Percentiles rank a stretch among this genome's conserved stretches.
These are phyloP conservation scores for Halichondria panicea DNA, from an alignment of 37 sponge, comb jelly and placozoan species.

Conservation along the genomic window DNA sequence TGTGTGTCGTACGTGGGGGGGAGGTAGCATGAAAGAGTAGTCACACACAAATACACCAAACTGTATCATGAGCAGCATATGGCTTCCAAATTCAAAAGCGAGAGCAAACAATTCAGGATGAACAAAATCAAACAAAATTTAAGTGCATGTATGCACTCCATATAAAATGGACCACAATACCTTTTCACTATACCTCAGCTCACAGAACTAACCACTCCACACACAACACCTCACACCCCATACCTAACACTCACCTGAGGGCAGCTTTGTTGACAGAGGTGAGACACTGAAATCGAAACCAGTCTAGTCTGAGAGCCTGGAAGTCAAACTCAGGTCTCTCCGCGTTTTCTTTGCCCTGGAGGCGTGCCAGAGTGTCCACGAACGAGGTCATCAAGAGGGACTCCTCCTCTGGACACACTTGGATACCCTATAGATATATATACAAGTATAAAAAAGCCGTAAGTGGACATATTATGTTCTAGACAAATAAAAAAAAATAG, in stretches of 20 bases:
- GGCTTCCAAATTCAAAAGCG: too few species aligned
- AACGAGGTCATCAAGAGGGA: slow-evolving; percentile 85
- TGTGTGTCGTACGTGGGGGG: slow-evolving; percentile 10
- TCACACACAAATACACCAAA: not conserved
- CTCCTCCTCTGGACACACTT: slow-evolving; percentile 90
- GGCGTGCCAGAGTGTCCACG: slow-evolving; percentile 72
- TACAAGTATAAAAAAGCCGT: not conserved
- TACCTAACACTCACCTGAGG: slow-evolving; percentile 29
- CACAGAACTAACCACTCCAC: too few species aligned
- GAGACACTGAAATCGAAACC: slow-evolving; percentile 89
- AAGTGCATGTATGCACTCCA: not conserved
- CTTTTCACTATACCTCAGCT: too few species aligned
- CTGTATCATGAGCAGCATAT: too few species aligned
- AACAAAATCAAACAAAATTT: not conserved
- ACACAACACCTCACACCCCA: not conserved
- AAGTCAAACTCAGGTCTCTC: slow-evolving; percentile 75
- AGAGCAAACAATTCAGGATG: too few species aligned
- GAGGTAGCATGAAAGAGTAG: not conserved
- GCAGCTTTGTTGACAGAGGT: slow-evolving; percentile 57
- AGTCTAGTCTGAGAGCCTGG: slow-evolving; percentile 87
- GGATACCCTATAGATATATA: slow-evolving; percentile 51
- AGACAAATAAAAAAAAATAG: not conserved
- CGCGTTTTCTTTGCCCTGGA: slow-evolving; percentile 69
- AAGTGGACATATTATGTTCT: not conserved
- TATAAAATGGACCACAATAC: too few species aligned